Conservation (phyloP, 2,113 vertebrate genomes). For the Haemorhous mexicanus region DNA sequence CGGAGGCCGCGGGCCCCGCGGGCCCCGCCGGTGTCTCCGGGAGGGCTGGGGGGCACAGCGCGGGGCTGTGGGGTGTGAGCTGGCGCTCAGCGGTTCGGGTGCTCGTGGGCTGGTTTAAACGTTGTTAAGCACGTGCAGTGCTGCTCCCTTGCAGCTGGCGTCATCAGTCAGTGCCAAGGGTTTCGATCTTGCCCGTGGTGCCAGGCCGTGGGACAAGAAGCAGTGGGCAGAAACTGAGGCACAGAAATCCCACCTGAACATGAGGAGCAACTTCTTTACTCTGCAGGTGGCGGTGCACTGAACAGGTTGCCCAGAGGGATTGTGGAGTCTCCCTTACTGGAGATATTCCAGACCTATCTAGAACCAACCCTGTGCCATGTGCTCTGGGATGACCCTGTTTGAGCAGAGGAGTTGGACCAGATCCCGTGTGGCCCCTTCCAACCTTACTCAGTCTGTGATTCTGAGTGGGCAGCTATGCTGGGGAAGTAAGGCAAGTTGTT, state of each 20-base stretch:
- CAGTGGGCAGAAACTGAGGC: fast-evolving
- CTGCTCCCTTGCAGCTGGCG: too few relatives aligned
- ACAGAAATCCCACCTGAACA: not conserved
- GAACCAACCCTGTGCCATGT: not conserved
- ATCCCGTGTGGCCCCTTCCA: not conserved
- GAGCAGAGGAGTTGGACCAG: not conserved
- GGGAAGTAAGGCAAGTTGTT: not conserved
- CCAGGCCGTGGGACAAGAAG: not conserved
- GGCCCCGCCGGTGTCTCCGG: not conserved
- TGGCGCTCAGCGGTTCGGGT: fast-evolving
- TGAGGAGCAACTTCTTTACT: not conserved
- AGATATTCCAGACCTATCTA: too few relatives aligned
- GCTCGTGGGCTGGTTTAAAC: fast-evolving
- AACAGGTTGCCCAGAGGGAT: not conserved
- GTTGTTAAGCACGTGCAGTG: not conserved
- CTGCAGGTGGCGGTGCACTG: not conserved
- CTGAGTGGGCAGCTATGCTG: not conserved
- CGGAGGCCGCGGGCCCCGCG: not conserved
- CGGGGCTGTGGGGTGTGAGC: not conserved
- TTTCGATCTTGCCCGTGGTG: not conserved
- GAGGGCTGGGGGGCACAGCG: not conserved
- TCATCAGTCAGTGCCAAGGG: too few relatives aligned
- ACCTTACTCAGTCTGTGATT: not conserved
- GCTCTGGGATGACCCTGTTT: not conserved
- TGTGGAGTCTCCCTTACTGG: not conserved